These are phyloP conservation scores for Epinephelus awoara DNA, from an alignment of 2,797 vertebrate species.

Conservation along the genomic window DNA sequence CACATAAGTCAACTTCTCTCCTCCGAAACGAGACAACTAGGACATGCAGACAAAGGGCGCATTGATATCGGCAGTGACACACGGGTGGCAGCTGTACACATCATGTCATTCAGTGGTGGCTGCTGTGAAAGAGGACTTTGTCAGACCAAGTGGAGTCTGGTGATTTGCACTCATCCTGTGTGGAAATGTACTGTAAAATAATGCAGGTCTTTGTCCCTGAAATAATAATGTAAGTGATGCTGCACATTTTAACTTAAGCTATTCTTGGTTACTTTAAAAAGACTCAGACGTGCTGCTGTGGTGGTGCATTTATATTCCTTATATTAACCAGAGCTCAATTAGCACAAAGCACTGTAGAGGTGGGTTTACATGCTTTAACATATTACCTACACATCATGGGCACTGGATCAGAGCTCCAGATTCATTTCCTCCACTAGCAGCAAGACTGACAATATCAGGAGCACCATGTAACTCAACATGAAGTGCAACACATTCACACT, in stretches of 20 bases:
- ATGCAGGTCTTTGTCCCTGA: conserved; percentile 24
- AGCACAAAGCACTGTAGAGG: neutral
- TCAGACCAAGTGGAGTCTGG: conserved; percentile 47
- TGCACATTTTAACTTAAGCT: neutral
- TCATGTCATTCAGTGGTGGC: conserved; percentile 63
- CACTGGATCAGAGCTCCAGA: too few relatives aligned
- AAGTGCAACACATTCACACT: too few relatives aligned
- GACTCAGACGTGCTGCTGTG: neutral
- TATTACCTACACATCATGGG: too few relatives aligned
- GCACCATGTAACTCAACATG: too few relatives aligned
- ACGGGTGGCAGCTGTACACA: conserved; percentile 76
- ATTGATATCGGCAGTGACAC: conserved; percentile 72
- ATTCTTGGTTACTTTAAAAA: neutral
- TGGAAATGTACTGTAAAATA: conserved; percentile 32
- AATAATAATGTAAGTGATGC: conserved; percentile 28
- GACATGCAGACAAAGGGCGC: conserved; percentile 69
- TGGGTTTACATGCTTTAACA: neutral
- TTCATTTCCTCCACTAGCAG: too few relatives aligned
- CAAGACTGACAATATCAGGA: too few relatives aligned
- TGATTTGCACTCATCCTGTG: conserved; percentile 45
- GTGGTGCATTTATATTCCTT: too few relatives aligned
- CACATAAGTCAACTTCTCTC: conserved; percentile 67
- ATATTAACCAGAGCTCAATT: too few relatives aligned
- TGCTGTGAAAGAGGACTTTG: conserved; percentile 71
- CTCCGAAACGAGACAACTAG: conserved; percentile 58